Percentiles rank a stretch among this genome's conserved stretches.
phyloP scores from a whole-genome alignment of 35 echinoderm and acorn worm species.

The Ophioderma brevispina region DNA sequence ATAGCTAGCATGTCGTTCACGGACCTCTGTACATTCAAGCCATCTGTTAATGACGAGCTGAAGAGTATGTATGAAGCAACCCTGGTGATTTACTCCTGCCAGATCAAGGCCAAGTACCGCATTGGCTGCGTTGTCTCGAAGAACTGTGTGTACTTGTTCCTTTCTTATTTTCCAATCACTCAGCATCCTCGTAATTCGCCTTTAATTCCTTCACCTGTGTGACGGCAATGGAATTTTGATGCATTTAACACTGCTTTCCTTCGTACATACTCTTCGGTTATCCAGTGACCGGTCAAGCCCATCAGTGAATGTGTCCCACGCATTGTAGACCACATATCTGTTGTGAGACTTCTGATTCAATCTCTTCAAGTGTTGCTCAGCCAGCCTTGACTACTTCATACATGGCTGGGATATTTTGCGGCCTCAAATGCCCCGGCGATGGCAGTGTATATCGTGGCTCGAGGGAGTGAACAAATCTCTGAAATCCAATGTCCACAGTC shows the following conservation, averaged over 20 bases:
- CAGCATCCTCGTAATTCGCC: neutral
- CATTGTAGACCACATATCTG: neutral
- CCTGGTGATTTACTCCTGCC: neutral
- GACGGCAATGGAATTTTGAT: neutral
- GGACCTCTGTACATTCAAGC: neutral
- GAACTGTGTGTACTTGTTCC: neutral
- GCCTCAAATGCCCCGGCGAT: neutral
- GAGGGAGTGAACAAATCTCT: neutral
- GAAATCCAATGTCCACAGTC: neutral
- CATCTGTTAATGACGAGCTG: neutral
- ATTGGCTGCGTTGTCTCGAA: constrained; percentile 11
- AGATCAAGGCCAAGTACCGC: neutral
- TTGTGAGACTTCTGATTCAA: neutral
- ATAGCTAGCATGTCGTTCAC: neutral
- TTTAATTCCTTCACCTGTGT: constrained; percentile 1
- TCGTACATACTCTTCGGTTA: neutral
- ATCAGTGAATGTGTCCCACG: neutral
- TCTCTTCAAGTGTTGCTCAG: neutral
- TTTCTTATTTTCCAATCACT: neutral
- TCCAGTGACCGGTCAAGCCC: constrained; percentile 2
- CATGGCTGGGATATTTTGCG: neutral
- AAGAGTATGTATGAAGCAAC: constrained; percentile 16
- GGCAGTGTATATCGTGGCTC: constrained; percentile 2
- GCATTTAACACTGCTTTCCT: neutral
- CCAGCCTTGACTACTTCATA: neutral